These are phyloP conservation scores for Zygothrica quintamaculata DNA, from an alignment of 2,888 invertebrate genomes.

Conservation along the genomic window DNA sequence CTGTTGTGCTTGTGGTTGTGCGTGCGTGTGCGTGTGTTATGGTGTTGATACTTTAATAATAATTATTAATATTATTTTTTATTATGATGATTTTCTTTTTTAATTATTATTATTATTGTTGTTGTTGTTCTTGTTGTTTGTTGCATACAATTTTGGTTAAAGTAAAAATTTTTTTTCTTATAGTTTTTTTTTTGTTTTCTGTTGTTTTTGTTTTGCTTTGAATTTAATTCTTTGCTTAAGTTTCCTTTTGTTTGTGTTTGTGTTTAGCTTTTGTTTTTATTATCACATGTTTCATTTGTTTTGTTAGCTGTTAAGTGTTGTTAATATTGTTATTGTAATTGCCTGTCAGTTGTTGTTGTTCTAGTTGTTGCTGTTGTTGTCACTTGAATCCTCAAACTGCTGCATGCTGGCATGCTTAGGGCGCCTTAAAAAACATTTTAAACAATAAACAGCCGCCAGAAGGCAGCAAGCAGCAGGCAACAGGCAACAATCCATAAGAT, in stretches of 20 bases:
- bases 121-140: constrained; percentile 34
- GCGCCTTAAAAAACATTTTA: constrained; percentile 23
- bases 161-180: constrained; percentile 11
- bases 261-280: constrained; percentile 23
- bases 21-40: too few species aligned
- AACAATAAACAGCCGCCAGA: constrained; percentile 39
- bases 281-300: constrained; percentile 40
- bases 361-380: constrained; percentile 13
- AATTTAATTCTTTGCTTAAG: constrained; percentile 16
- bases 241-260: constrained; percentile 13
- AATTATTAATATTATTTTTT: too few species aligned
- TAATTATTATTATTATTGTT: constrained; percentile 19
- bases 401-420: too few species aligned
- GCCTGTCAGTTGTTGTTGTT: background rate
- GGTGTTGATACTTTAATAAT: too few species aligned
- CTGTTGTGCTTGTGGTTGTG: constrained; percentile 28
- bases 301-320: constrained; percentile 32
- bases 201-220: constrained; percentile 14
- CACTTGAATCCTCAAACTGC: constrained; percentile 11
- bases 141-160: constrained; percentile 27
- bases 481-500: constrained; percentile 35
- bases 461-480: constrained; percentile 14
- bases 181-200: constrained; percentile 8
- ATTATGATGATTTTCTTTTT: too few species aligned
- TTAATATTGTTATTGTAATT: constrained; percentile 16